These are phyloP conservation scores for Megaleporinus macrocephalus DNA, from an alignment of 2,113 vertebrate species.

Conservation along the genomic window DNA sequence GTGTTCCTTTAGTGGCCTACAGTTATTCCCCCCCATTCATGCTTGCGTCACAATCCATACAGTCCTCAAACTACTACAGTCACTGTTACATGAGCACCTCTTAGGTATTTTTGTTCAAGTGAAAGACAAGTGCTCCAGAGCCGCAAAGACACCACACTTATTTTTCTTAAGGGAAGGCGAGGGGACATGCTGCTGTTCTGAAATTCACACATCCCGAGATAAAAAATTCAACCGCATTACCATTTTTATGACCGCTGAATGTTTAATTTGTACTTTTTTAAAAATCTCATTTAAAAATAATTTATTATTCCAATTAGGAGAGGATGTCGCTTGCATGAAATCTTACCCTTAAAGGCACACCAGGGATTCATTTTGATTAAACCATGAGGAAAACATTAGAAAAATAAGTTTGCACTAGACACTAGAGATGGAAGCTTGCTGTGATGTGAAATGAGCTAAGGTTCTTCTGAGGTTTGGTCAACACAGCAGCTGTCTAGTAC, in stretches of 20 bases:
- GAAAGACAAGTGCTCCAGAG: not conserved
- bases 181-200: not conserved
- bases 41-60: not conserved
- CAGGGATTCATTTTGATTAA: not conserved
- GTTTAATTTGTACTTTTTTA: not conserved
- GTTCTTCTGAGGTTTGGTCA: too few species aligned
- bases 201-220: not conserved
- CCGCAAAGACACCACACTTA: not conserved
- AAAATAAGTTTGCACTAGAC: too few species aligned
- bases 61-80: not conserved
- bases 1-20: conserved; percentile 21
- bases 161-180: conserved; percentile 4
- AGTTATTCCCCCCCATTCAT: conserved; percentile 14
- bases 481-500: too few species aligned
- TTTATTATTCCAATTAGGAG: not conserved
- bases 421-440: too few species aligned
- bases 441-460: too few species aligned
- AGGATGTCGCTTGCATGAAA: not conserved
- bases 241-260: conserved; percentile 8
- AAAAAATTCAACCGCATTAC: not conserved
- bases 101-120: conserved; percentile 3
- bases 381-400: not conserved
- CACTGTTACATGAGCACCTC: not conserved
- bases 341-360: conserved; percentile 5
- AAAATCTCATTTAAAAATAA: conserved; percentile 7